phyloP scores from a whole-genome alignment of 2,888 invertebrate genomes.

The Lingula anatina region DNA sequence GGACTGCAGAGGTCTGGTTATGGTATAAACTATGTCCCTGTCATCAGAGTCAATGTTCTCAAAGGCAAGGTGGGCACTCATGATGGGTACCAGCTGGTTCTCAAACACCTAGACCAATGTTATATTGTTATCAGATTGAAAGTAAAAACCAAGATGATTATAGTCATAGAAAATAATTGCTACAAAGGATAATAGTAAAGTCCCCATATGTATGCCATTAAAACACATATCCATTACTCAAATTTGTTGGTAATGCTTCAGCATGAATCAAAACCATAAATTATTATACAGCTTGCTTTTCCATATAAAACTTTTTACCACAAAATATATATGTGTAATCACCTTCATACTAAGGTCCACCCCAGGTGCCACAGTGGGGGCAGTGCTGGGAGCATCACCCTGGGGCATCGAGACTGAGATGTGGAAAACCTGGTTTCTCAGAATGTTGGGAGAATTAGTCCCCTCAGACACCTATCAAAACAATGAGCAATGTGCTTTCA shows the following conservation, averaged over 20 bases:
- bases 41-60: conserved; percentile 20
- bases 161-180: too few relatives aligned
- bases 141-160: too few relatives aligned
- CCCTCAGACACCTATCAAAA: conserved; percentile 29
- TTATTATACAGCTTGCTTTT: too few relatives aligned
- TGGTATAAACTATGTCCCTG: conserved; percentile 23
- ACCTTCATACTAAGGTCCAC: conserved; percentile 27
- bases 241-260: too few relatives aligned
- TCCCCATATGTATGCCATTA: too few relatives aligned
- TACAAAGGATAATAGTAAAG: too few relatives aligned
- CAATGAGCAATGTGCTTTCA: too few relatives aligned
- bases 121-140: too few relatives aligned
- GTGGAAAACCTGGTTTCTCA: conserved; percentile 30
- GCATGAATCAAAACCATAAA: too few relatives aligned
- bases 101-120: conserved; percentile 27
- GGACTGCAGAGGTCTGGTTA: conserved; percentile 23
- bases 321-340: too few relatives aligned
- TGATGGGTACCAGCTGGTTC: conserved; percentile 32
- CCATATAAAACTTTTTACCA: too few relatives aligned
- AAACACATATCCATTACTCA: too few relatives aligned
- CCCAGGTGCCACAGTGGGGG: conserved; percentile 27
- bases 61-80: conserved; percentile 22
- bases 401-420: conserved; percentile 21
- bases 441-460: conserved; percentile 23
- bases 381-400: conserved; percentile 13